These are phyloP conservation scores for Herminia tarsipennalis DNA, from an alignment of 2,888 invertebrate genomes.

Conservation along the genomic window DNA sequence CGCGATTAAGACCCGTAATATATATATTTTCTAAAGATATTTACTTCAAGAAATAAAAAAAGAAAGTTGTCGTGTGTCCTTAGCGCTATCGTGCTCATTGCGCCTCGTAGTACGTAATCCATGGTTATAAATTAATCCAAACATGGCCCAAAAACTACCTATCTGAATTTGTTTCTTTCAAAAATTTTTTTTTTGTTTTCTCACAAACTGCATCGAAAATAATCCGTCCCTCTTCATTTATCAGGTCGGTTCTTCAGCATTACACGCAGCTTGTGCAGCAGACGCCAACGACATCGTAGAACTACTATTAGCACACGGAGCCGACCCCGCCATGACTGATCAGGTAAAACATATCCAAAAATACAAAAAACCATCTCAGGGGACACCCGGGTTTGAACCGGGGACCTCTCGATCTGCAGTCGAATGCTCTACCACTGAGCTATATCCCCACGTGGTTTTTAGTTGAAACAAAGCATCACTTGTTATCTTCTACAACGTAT, in stretches of 20 bases:
- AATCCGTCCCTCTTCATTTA: not conserved
- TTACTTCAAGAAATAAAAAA: no score
- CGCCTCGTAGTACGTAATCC: no score
- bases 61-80: no score
- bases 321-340: conserved; percentile 90
- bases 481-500: conserved; percentile 10
- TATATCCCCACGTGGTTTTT: conserved; percentile 62
- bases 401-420: conserved; percentile 82
- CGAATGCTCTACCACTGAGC: conserved; percentile 82
- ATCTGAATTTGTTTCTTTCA: not conserved
- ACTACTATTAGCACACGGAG: conserved; percentile 88
- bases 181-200: no score
- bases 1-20: no score
- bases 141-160: no score
- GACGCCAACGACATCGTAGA: conserved; percentile 90
- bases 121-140: no score
- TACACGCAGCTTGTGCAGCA: conserved; percentile 91
- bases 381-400: conserved; percentile 82
- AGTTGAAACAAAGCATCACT: conserved; percentile 9
- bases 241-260: conserved; percentile 89
- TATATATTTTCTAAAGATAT: no score
- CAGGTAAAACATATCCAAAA: conserved; percentile 79
- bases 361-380: conserved; percentile 43
- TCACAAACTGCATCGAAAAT: no score
- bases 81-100: no score